Base-by-base conservation (phyloP, 2,888 invertebrate genomes). In the Cryptosula pallasiana region DNA sequence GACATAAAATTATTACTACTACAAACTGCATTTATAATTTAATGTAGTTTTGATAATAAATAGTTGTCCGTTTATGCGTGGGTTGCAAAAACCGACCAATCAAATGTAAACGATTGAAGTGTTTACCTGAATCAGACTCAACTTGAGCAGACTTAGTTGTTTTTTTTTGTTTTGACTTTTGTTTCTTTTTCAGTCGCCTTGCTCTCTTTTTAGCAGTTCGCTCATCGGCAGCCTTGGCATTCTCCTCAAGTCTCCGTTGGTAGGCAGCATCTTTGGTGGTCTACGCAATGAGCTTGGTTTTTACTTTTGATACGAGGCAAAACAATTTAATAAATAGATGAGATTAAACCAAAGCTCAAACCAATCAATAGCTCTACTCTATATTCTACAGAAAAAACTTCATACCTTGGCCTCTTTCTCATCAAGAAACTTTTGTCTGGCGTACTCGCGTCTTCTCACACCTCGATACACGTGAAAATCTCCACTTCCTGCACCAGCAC, bases 381-480 rank as follows among this genome's bases (percentile, higher is more conserved):
- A n/a, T n/a, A n/a, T n/a, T n/a, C n/a, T n/a, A n/a, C n/a, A n/a
- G 20, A 45, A 45, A 45, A 0, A 5, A 36, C 36, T 5, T 55
- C 72, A 35, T 86, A 92, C 93, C 87, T 91, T 90, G 85, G 91
- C 90, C 78, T 92, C 92, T 86, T 92, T 92, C 79, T 94, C 92
- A 80, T 93, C 92, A 80, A 96, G 93, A 81, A 90, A 92, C 83
- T 95, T 95, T 83, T 97, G 94, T 73, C 99, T 88, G 0, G 97
- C 94, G 86, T 95, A 95, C 86, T 99, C 98, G 84, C 98, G 94
- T 73, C 98, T 88, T 69, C 98, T 87, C 58, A 98, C 88, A 86
- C 98, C 97, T 75, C 98, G 88, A 81, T 98, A 98, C 0, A 99
- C 97, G 85, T 99, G 98, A 86, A 99, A 99, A 85, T 99, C 99